Evolutionary conservation across 1,140 invertebrate genomes (phyloP), one percentile per base, ranked within the genome.

Genomic region (Pteromalus puparum): DNA sequence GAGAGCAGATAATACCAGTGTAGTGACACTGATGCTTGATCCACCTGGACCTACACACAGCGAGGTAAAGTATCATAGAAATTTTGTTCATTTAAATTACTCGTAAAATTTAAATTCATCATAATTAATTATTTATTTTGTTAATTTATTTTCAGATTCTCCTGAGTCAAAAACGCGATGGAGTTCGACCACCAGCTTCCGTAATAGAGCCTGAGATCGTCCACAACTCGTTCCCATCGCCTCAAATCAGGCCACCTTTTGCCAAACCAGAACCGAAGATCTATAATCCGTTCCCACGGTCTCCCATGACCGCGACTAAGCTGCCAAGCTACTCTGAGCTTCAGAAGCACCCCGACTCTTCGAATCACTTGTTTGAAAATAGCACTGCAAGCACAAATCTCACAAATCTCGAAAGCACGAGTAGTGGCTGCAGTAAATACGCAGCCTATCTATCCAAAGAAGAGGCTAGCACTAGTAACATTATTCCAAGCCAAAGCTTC

Each of bases 1-100:
- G 94, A 94, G 97, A 48, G 98, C 98, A 13, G 98, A 99, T 92
- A 99, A 99, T 91, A 99, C 98, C 4, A 98, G 97, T 80, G 98
- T 98, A 70, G 97, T 99, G 9, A 98, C 98, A 53, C 94, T 99
- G 28, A 97, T 99, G 95, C 93, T 99, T 76, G 98, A 99, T 92
- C 97, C 97, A 82, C 97, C 97, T 9, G 97, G 97, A 6, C 96
- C 96, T n/a, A 96, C 97, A 24, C 93, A 95, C 81, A 94, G 94
- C 13, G 94, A 96, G 88, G 95, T 87, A 38, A 34, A 78, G 38
- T 10, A 70, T 24, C 26, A 68, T 7, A 4, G 5, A 61, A n/a
- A 61, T 21, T 61, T 61, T 6, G 4, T n/a, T 21, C 7, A n/a
- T 6, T 21, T 61, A 61, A 61, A 61, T n/a, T 21, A 42, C 38